Evolutionary conservation across 2,113 vertebrate species (phyloP).

Genomic region (Petroica traversi): DNA sequence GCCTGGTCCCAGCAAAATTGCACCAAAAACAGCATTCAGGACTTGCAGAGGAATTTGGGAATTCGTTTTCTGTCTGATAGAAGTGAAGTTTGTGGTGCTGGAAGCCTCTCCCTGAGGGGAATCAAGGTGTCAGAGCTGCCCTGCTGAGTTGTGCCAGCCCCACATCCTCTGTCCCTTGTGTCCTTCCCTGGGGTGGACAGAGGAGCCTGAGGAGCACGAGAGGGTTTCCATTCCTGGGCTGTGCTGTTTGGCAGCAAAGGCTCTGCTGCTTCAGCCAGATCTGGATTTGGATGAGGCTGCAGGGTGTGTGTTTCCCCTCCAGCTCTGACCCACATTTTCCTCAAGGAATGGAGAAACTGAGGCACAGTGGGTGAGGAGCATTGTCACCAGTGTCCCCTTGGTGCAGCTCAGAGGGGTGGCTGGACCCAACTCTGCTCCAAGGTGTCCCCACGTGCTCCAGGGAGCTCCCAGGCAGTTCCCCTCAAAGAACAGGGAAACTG

Average conservation of each 20-base stretch:
- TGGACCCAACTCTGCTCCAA: too few relatives aligned
- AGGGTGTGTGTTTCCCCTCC: background rate
- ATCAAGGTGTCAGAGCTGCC: background rate
- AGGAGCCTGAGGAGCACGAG: background rate
- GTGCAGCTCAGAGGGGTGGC: too few relatives aligned
- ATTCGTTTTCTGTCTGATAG: background rate
- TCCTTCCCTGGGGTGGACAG: background rate
- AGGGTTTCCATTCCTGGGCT: background rate
- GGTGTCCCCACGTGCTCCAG: too few relatives aligned
- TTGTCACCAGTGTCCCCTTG: too few relatives aligned
- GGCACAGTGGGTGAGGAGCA: background rate
- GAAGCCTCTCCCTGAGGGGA: background rate
- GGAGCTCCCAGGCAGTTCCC: too few relatives aligned
- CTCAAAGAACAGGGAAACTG: too few relatives aligned
- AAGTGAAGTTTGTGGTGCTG: background rate
- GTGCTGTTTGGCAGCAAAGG: background rate
- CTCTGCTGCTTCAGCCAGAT: background rate
- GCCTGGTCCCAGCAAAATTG: too few relatives aligned
- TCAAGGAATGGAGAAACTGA: background rate
- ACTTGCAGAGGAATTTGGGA: background rate
- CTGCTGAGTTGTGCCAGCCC: background rate
- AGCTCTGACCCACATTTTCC: accelerated
- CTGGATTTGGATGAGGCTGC: background rate
- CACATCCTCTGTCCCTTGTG: background rate
- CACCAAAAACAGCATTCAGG: background rate